Conservation (phyloP, 2,888 invertebrate genomes). For the Pyrocoelia pectoralis region DNA sequence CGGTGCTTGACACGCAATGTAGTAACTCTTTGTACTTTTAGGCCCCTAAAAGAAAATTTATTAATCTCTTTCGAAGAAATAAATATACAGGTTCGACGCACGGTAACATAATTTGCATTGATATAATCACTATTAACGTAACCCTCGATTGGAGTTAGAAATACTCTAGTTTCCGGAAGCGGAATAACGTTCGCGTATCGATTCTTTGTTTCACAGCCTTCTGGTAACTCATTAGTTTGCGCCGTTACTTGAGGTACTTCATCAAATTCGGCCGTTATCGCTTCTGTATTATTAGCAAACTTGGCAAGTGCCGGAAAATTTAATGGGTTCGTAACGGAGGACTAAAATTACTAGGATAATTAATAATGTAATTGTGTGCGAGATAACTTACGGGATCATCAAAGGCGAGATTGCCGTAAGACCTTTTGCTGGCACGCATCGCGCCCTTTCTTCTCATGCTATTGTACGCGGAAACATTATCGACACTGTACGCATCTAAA, state of each 20-base stretch:
- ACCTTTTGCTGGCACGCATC: conserved; percentile 80
- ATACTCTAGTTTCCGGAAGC: conserved; percentile 88
- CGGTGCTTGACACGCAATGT: conserved; percentile 93
- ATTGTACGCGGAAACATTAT: conserved; percentile 85
- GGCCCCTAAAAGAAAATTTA: conserved; percentile 73
- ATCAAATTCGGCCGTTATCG: conserved; percentile 82
- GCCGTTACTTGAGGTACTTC: conserved; percentile 82
- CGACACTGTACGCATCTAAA: conserved; percentile 87
- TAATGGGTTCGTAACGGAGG: conserved; percentile 76
- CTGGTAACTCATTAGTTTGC: conserved; percentile 82
- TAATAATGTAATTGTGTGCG: background rate
- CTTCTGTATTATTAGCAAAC: conserved; percentile 74
- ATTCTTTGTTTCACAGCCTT: conserved; percentile 90
- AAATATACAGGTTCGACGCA: conserved; percentile 62
- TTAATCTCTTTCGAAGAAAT: background rate
- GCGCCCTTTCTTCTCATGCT: conserved; percentile 80
- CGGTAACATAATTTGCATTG: conserved; percentile 92
- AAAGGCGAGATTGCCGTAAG: conserved; percentile 90
- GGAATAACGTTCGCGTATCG: conserved; percentile 95
- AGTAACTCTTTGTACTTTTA: conserved; percentile 81
- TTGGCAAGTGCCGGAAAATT: conserved; percentile 80
- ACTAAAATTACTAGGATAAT: conserved; percentile 52
- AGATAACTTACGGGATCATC: conserved; percentile 77
- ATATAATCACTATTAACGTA: conserved; percentile 88
- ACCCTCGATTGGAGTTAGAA: conserved; percentile 73